Base-by-base conservation (phyloP, 2,888 invertebrate species). In the Metallyticus violacea region DNA sequence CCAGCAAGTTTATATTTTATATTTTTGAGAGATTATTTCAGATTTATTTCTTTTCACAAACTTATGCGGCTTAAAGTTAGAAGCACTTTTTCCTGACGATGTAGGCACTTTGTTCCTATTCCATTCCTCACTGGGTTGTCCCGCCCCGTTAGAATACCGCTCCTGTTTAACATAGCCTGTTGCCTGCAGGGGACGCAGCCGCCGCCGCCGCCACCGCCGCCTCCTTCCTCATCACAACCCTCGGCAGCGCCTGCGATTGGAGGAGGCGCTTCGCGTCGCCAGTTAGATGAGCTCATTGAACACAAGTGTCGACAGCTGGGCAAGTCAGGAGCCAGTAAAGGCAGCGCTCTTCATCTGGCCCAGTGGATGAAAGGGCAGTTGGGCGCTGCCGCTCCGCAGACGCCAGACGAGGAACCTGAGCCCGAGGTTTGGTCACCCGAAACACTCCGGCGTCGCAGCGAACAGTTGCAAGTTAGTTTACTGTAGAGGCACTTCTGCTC, bases 341-440 rank as follows among this genome's bases (percentile, higher is more conserved):
- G 95, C 25, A 96, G 95, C 86, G 96, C 96, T 0, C 91, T 96
- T 83, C 96, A 96, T 89, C 92, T 96, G 89, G 96, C 96, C 88
- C 94, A 96, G 90, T 96, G 96, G 96, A 96, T 96, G 95, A 96
- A 87, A 7, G 95, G 96, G 5, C 94, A 96, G 88, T 93, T 96
- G 84, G 95, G 95, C 88, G 88, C 87, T 7, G 40, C 88, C 7
- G 87, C 86, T 4, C 85, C 87, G 2, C 82, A 86, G 9, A 88
- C 88, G 5, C 88, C 88, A 7, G 87, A 88, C 26, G 88, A 88
- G 5, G 88, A 88, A 81, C 88, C 88, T 0, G 86, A 85, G 77
- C 87, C 86, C 0, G 88, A 86, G 78, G 88, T 88, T 77, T 96
- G 96, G 96, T 96, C 95, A 77, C 93, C 95, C 85, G 96, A 96